These are phyloP conservation scores for Bufo bufo DNA, from an alignment of 2,113 vertebrate genomes.

Conservation along the genomic window DNA sequence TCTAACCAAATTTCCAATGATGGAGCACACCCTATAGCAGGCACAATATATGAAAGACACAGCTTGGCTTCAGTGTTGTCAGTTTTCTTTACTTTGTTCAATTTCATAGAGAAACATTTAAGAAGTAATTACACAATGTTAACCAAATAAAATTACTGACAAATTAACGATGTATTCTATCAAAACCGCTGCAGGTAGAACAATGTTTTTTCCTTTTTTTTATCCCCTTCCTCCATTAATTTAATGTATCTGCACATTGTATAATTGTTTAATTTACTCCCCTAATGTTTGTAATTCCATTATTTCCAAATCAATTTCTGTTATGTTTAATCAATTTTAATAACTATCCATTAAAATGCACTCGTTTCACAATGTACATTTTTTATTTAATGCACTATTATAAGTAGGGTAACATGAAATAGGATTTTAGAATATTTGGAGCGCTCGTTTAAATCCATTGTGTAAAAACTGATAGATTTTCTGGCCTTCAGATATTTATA, in stretches of 20 bases:
- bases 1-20: not conserved
- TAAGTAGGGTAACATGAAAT: not conserved
- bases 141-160: not conserved
- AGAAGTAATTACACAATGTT: conserved; percentile 30
- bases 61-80: not conserved
- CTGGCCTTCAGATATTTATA: not conserved
- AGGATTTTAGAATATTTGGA: not conserved
- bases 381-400: not conserved
- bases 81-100: not conserved
- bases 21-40: not conserved
- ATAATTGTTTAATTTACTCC: conserved; percentile 38
- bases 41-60: not conserved
- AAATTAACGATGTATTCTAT: not conserved
- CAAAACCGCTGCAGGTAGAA: not conserved
- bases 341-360: conserved; percentile 46
- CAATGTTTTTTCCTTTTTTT: too few species aligned
- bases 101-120: not conserved
- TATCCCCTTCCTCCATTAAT: conserved; percentile 8
- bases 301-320: conserved; percentile 30
- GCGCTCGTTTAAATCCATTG: not conserved
- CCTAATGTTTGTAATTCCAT: conserved; percentile 31
- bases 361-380: not conserved
- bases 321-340: conserved; percentile 49
- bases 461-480: not conserved
- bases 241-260: conserved; percentile 4